phyloP scores from a whole-genome alignment of 1,140 invertebrate species.

The Lepidotrigona ventralis region DNA sequence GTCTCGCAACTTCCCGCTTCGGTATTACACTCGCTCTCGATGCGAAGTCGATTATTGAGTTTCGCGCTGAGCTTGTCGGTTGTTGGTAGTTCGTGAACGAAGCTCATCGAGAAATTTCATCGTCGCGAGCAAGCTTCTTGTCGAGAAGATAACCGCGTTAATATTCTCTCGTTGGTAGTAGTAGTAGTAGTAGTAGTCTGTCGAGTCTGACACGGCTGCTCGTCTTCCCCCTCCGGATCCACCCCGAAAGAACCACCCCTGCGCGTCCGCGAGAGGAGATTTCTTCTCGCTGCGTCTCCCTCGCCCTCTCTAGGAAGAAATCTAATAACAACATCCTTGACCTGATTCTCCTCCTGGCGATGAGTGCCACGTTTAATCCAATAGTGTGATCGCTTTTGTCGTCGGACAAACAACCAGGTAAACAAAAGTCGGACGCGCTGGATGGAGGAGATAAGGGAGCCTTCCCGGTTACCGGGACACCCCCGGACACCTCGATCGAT shows the following conservation, averaged over 20 bases:
- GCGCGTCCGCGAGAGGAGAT: background rate
- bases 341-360: background rate
- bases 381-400: background rate
- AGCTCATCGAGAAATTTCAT: constrained; percentile 9
- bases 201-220: background rate
- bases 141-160: constrained; percentile 13
- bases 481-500: constrained; percentile 23
- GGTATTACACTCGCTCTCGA: background rate
- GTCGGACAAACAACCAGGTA: background rate
- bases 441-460: background rate
- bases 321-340: constrained; percentile 30
- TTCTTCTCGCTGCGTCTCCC: background rate
- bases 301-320: background rate
- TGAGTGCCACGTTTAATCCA: constrained; percentile 1
- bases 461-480: background rate
- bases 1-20: background rate
- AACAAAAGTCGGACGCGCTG: background rate
- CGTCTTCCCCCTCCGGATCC: background rate
- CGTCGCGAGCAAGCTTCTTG: background rate
- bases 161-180: background rate
- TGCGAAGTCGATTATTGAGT: constrained; percentile 27
- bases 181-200: no score
- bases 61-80: background rate
- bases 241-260: no score
- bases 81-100: background rate